These are phyloP conservation scores for Festucalex cinctus DNA, from an alignment of 2,113 vertebrate species.

Conservation along the genomic window DNA sequence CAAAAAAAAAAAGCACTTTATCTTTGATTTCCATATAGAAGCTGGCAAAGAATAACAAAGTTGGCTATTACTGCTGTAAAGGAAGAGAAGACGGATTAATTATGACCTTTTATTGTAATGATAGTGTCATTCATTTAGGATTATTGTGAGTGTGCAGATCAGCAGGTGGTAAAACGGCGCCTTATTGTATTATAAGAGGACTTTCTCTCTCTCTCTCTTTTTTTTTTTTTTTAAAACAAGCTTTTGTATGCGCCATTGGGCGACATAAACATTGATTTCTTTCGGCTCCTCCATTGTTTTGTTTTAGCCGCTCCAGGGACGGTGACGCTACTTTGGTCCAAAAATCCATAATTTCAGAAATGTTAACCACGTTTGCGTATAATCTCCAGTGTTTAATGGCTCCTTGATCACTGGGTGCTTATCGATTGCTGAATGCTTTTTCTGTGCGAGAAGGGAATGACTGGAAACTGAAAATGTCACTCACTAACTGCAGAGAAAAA, in stretches of 20 bases:
- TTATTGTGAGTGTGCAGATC: not conserved
- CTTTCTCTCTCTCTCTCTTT: constrained; percentile 1
- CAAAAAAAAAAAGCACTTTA: constrained; percentile 4
- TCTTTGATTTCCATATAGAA: constrained; percentile 12
- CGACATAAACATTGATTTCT: constrained; percentile 48
- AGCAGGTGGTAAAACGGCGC: constrained; percentile 21
- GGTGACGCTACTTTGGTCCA: constrained; percentile 23
- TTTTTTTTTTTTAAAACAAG: no score
- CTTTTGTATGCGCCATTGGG: constrained; percentile 20
- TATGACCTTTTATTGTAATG: not conserved
- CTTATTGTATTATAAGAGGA: constrained; percentile 7
- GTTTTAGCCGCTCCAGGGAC: constrained; percentile 30
- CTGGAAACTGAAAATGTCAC: constrained; percentile 17
- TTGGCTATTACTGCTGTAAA: not conserved
- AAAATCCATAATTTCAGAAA: constrained; percentile 51
- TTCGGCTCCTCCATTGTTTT: constrained; percentile 8
- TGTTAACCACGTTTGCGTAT: constrained; percentile 18
- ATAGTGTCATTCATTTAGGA: not conserved
- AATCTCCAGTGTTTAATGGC: not conserved
- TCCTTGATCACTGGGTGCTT: not conserved
- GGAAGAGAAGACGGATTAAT: not conserved
- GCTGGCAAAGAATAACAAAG: not conserved
- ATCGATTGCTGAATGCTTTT: not conserved
- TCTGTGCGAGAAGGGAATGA: not conserved
- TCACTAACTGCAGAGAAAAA: not conserved